Evolutionary conservation across 2,113 vertebrate genomes (phyloP).

Genomic region (Xenus cinereus): DNA sequence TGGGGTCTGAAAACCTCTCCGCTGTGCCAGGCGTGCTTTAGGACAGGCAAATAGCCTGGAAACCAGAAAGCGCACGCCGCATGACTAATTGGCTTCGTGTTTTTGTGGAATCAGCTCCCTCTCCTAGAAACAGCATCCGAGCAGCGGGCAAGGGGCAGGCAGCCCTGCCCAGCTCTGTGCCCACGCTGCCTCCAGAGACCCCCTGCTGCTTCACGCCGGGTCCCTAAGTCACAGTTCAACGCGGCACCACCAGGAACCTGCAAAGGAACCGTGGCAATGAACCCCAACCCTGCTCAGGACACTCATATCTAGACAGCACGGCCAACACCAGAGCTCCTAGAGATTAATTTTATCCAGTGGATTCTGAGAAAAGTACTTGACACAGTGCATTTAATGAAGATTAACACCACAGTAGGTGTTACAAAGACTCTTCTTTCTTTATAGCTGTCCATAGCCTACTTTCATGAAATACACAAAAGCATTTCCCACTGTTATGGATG

Average conservation of each 20-base stretch:
- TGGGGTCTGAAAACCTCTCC: neutral
- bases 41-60: neutral
- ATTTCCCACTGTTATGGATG: neutral
- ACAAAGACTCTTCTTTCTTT: neutral
- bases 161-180: neutral
- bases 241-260: accelerated
- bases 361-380: neutral
- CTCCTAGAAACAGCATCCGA: neutral
- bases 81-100: neutral
- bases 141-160: accelerated
- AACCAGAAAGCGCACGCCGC: neutral
- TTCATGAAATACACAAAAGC: neutral
- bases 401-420: neutral
- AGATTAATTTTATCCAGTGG: neutral
- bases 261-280: neutral
- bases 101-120: neutral
- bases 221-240: accelerated
- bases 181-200: neutral
- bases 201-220: accelerated
- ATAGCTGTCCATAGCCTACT: neutral
- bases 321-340: neutral
- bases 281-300: accelerated
- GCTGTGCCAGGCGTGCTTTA: neutral
- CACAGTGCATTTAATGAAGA: neutral
- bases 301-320: accelerated